Evolutionary conservation across 2,797 vertebrate species (phyloP), one percentile per base, ranked within the genome.

Genomic region (Fistularia commersonii): DNA sequence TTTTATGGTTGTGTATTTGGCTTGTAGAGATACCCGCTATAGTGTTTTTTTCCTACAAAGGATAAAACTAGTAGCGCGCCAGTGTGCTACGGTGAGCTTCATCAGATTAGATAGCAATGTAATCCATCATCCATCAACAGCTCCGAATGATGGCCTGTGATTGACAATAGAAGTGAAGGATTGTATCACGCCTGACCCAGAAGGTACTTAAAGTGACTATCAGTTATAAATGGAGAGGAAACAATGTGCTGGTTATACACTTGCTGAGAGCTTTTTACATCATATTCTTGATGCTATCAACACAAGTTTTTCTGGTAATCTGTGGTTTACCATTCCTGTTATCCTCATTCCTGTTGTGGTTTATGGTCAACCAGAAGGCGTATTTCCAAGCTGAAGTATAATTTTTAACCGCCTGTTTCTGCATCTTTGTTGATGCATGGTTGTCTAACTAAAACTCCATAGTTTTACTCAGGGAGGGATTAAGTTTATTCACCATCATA

Each of bases 41-140:
- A 33, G 23, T 23, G 23, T 23, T 23, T 57, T 39, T 72, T 37
- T 49, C 41, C 23, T 38, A 48, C 51, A 11, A 12, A n/a, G 36
- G 57, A 56, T 66, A 43, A 76, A 62, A 62, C 43, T 57, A 68
- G 61, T 14, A 33, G 54, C 35, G 34, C 66, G 31, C 58, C 10
- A 40, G 48, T 32, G 49, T 32, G 5, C 37, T 13, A 51, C 48
- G 62, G 45, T 46, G 33, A 39, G 39, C 44, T 57, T 72, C 69
- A 55, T 70, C 44, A 65, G 72, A 81, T 81, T 55, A 77, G 69
- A 85, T 79, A 74, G 67, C 10, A 11, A 53, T 66, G 68, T 79
- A 56, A 78, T 77, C 80, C 79, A 42, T 69, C 48, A 23, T 60
- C 65, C 53, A 38, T 79, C 65, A 68, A 61, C 57, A 56, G 57